Evolutionary conservation across 2,797 vertebrate species (phyloP).

Genomic region (Rhabdomys pumilio): DNA sequence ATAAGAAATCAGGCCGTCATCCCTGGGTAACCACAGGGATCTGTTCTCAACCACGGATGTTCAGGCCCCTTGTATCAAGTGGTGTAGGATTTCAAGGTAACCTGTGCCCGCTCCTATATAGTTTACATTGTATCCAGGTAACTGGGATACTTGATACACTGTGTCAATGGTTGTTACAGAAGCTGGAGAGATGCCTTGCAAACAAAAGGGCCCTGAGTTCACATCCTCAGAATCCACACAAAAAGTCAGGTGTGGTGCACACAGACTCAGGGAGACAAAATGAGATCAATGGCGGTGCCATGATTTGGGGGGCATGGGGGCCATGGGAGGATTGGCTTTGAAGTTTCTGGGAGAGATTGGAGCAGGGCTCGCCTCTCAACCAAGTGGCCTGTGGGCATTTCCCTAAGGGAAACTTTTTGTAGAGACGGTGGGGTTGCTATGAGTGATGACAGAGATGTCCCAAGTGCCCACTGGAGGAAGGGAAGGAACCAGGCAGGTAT

Average conservation of each 20-base stretch:
- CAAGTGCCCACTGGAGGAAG: accelerated
- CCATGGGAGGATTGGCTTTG: not conserved
- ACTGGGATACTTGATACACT: not conserved
- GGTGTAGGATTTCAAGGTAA: not conserved
- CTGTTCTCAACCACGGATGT: not conserved
- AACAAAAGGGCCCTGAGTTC: not conserved
- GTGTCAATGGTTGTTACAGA: no score
- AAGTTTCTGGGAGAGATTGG: not conserved
- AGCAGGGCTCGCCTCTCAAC: not conserved
- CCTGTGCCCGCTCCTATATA: not conserved
- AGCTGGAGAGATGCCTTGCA: not conserved
- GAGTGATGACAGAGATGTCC: not conserved
- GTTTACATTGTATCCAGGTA: not conserved
- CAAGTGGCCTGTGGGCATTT: not conserved
- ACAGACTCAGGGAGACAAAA: not conserved
- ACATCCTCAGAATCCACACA: not conserved
- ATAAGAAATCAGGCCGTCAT: not conserved
- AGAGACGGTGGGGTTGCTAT: no score
- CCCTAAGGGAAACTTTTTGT: not conserved
- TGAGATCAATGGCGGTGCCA: not conserved
- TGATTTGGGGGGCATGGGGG: not conserved
- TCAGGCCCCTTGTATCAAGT: not conserved
- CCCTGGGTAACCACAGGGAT: not conserved
- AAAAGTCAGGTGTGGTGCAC: not conserved
- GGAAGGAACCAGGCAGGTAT: not conserved